Base-by-base conservation (phyloP, 2,113 vertebrate genomes). In the Notarius lentiginosus region DNA sequence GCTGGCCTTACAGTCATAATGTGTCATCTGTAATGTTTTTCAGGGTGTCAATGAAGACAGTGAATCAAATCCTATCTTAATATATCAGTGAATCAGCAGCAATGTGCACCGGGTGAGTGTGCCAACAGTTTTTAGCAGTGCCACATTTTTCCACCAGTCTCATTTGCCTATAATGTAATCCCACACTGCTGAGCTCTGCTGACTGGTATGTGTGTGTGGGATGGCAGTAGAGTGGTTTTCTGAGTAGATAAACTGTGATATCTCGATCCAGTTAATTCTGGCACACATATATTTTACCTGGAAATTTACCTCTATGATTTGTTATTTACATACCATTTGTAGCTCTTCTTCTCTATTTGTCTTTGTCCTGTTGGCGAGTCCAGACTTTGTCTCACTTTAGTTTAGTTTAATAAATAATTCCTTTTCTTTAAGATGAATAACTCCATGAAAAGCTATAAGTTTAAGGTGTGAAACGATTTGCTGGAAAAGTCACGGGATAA, bases 151-250 rank as follows among this genome's bases (percentile, higher is more conserved):
- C 66, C 30, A 27, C 49, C 7, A 11, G 55, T 30, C 76, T 84
- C 70, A 83, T 55, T 80, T 82, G 34, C 75, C 75, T 15, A n/a
- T 73, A 73, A n/a, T 84, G 60, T 76, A 90, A 93, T 63, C 58
- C 79, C 8, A 90, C 85, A 82, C 86, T 79, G 51, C 22, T 53
- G 55, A 22, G 81, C 84, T 91, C 89, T 90, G 51, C 63, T 89
- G 87, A 90, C 88, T 86, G 73, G 76, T 89, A 34, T 91, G 82
- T 84, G 85, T n/a, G 55, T 87, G 82, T 75, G 68, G 47, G 55
- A 27, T 56, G 51, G 34, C 75, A 77, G 84, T 82, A 77, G 47
- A 60, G 53, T 55, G 60, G 73, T 47, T 65, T 85, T 85, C 79
- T 56, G 60, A 85, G 76, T 76, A 85, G 30, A 82, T n/a, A 27